phyloP scores from a whole-genome alignment of 2,113 vertebrate species.

The Prolemur simus region DNA sequence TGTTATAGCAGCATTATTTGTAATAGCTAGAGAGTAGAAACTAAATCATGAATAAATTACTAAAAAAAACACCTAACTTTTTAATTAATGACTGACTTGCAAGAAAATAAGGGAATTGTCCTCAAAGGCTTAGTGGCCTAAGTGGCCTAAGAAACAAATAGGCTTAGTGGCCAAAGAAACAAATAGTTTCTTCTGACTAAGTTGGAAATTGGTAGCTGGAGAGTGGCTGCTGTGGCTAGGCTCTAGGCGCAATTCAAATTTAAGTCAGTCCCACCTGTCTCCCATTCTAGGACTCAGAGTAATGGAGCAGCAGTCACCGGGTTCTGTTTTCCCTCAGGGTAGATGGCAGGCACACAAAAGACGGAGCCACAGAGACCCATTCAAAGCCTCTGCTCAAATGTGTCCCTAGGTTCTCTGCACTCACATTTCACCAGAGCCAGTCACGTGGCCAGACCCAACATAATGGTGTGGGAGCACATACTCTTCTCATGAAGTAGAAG shows the following conservation, averaged over 20 bases:
- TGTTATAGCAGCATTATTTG: not conserved
- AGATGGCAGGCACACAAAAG: not conserved
- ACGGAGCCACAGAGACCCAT: not conserved
- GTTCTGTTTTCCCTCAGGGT: not conserved
- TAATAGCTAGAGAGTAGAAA: not conserved
- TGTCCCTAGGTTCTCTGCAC: not conserved
- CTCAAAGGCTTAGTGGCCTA: not conserved
- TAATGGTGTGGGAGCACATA: not conserved
- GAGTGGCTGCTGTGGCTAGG: not conserved
- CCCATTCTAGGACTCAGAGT: not conserved
- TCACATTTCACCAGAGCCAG: not conserved
- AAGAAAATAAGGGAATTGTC: conserved; percentile 1
- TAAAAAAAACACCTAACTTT: not conserved
- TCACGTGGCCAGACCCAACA: not conserved
- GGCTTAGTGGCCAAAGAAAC: not conserved
- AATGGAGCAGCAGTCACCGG: not conserved
- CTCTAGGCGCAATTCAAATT: not conserved
- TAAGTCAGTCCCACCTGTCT: not conserved
- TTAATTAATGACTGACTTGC: not conserved
- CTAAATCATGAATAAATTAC: not conserved
- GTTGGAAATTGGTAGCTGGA: not conserved
- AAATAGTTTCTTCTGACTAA: not conserved
- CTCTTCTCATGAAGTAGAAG: not conserved
- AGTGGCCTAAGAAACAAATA: not conserved
- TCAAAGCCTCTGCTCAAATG: not conserved